Percentiles rank a stretch among this genome's conserved stretches.
phyloP scores from a whole-genome alignment of 2,113 vertebrate species.

The Paradisaea rubra region DNA sequence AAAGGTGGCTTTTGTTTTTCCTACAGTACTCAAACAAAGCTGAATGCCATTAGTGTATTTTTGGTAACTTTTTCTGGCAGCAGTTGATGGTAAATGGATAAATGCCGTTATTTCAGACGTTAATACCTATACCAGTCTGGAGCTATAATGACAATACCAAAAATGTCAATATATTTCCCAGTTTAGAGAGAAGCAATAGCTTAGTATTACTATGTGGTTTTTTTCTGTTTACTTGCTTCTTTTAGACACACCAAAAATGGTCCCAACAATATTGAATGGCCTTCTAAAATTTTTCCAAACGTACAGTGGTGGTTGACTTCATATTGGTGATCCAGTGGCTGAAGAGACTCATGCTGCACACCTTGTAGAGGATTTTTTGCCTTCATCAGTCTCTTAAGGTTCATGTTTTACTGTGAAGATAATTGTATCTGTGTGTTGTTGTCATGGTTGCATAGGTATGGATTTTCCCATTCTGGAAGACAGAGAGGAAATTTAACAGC shows the following conservation, averaged over 20 bases:
- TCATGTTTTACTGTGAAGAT: neutral
- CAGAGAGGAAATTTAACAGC: neutral
- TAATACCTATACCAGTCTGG: neutral
- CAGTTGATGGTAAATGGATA: neutral
- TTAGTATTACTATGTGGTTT: fast-evolving
- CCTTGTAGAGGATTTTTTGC: neutral
- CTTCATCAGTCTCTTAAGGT: neutral
- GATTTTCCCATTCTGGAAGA: neutral
- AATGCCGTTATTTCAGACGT: neutral
- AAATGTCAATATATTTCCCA: neutral
- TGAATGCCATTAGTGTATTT: neutral
- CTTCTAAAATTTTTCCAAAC: neutral
- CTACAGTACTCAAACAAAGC: neutral
- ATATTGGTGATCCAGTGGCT: neutral
- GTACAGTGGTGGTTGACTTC: neutral
- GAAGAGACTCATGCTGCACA: neutral
- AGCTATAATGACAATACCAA: neutral
- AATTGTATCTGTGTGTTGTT: neutral
- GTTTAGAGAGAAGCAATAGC: neutral
- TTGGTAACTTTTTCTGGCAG: neutral
- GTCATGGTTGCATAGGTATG: conserved; percentile 24
- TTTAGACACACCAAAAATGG: neutral
- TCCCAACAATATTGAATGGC: neutral
- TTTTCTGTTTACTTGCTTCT: neutral
- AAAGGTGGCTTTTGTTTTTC: neutral